These are phyloP conservation scores for Hippocampus mohnikei DNA, from an alignment of 2,113 vertebrate genomes.

Conservation along the genomic window DNA sequence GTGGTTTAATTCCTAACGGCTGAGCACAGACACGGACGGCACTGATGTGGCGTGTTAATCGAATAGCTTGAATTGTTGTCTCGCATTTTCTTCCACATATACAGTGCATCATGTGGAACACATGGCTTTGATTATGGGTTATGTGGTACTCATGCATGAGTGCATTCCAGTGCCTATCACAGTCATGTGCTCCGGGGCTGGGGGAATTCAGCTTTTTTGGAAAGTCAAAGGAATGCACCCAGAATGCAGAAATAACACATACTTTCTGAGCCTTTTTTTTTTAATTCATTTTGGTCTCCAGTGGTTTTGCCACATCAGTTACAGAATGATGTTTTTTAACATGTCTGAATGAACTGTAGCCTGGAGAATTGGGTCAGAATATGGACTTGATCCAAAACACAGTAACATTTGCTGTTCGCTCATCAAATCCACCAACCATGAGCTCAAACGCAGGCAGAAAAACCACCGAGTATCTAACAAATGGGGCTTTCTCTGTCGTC, in stretches of 20 bases:
- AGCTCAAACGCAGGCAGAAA: slow-evolving; percentile 45
- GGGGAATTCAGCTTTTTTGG: slow-evolving; percentile 18
- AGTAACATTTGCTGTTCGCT: slow-evolving; percentile 44
- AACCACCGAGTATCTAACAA: slow-evolving; percentile 51
- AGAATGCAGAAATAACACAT: slow-evolving; percentile 36
- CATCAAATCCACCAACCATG: slow-evolving; percentile 44
- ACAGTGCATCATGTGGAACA: slow-evolving; percentile 28
- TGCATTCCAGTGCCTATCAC: slow-evolving; percentile 29
- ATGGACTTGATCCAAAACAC: slow-evolving; percentile 39
- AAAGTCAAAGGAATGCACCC: slow-evolving; percentile 37
- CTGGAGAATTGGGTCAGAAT: slow-evolving; percentile 31
- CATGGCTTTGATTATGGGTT: slow-evolving; percentile 40
- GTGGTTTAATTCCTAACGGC: slow-evolving; percentile 1
- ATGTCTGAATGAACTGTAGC: slow-evolving; percentile 22
- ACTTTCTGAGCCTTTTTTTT: slow-evolving; percentile 21
- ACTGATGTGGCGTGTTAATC: slow-evolving; percentile 7
- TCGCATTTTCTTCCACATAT: slow-evolving; percentile 21
- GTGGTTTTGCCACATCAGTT: slow-evolving; percentile 33
- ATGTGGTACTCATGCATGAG: slow-evolving; percentile 27
- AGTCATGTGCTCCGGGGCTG: slow-evolving; percentile 24
- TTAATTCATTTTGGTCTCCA: slow-evolving; percentile 21
- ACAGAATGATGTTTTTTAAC: slow-evolving; percentile 44
- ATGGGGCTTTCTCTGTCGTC: slow-evolving; percentile 49
- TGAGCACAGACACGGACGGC: neutral
- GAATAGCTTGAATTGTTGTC: slow-evolving; percentile 19